phyloP scores from a whole-genome alignment of 2,797 vertebrate species.

The Mormyrops attenuatus region DNA sequence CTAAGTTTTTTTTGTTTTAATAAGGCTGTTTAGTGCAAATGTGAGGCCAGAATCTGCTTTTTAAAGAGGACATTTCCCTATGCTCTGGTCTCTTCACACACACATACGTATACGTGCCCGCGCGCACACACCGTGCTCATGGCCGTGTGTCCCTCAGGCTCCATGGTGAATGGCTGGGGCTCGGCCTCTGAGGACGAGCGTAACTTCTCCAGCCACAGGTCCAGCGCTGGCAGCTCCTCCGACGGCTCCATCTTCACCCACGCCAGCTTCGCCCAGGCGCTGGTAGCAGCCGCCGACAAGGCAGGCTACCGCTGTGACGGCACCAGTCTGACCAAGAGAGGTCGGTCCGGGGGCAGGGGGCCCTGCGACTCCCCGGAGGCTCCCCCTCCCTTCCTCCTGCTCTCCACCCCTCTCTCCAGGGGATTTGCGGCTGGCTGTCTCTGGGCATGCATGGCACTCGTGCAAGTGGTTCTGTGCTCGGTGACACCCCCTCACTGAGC shows the following conservation, averaged over 20 bases:
- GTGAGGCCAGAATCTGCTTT: background rate
- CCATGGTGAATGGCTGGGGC: conserved; percentile 99
- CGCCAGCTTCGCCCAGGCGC: conserved; percentile 90
- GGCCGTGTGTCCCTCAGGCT: conserved; percentile 72
- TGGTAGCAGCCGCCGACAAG: conserved; percentile 94
- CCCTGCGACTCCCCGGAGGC: conserved; percentile 31
- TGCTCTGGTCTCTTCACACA: background rate
- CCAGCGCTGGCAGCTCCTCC: conserved; percentile 91
- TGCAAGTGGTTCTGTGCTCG: background rate
- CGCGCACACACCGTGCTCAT: background rate
- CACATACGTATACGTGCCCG: background rate
- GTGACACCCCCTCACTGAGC: background rate
- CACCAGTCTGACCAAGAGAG: conserved; percentile 93
- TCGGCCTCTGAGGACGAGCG: conserved; percentile 90
- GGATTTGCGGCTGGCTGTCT: background rate
- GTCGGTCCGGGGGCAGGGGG: conserved; percentile 71
- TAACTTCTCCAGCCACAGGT: conserved; percentile 94
- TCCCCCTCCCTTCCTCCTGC: conserved; percentile 30
- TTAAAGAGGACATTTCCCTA: background rate
- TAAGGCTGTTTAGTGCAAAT: background rate
- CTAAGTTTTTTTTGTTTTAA: background rate
- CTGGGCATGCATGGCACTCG: conserved; percentile 12
- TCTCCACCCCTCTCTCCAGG: conserved; percentile 24
- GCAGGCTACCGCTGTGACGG: conserved; percentile 92
- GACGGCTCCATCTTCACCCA: conserved; percentile 94